These are phyloP conservation scores for Zoanthus sansibaricus DNA, from an alignment of 92 coral and sea anemone species.

Conservation along the genomic window DNA sequence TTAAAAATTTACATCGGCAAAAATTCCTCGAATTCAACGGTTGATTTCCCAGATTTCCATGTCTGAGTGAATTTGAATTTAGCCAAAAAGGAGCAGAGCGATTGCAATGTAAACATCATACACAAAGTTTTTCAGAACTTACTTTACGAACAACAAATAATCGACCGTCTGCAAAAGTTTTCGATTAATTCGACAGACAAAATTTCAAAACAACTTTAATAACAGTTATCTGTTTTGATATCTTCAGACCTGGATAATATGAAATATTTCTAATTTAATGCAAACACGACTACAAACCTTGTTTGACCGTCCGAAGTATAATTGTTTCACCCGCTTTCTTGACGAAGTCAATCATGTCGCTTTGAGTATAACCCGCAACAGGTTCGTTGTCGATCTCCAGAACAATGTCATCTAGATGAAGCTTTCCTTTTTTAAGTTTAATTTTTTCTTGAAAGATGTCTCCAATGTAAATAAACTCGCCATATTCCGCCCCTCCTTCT, in stretches of 20 bases:
- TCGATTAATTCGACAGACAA: not conserved
- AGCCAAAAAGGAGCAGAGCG: slow-evolving; percentile 13
- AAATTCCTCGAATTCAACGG: not conserved
- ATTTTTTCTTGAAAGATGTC: slow-evolving; percentile 91
- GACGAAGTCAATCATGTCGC: slow-evolving; percentile 88
- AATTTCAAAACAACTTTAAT: not conserved
- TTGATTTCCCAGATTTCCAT: not conserved
- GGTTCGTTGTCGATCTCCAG: slow-evolving; percentile 85
- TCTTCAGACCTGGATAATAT: not conserved
- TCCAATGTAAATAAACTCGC: slow-evolving; percentile 90
- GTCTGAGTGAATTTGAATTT: slow-evolving; percentile 13
- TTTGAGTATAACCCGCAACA: slow-evolving; percentile 94
- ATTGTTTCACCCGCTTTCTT: slow-evolving; percentile 88
- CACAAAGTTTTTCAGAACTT: slow-evolving; percentile 5
- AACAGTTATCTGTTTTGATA: not conserved
- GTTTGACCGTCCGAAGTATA: slow-evolving; percentile 86
- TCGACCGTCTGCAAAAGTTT: slow-evolving; percentile 31
- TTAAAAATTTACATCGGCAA: not conserved
- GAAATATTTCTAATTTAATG: not conserved
- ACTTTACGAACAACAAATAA: slow-evolving; percentile 12
- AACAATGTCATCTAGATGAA: slow-evolving; percentile 82
- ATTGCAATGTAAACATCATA: slow-evolving; percentile 33
- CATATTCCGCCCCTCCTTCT: slow-evolving; percentile 98
- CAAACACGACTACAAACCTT: slow-evolving; percentile 65
- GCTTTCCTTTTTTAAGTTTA: slow-evolving; percentile 86